Base-by-base conservation (phyloP, 1,140 invertebrate genomes). In the Drosophila kikkawai region DNA sequence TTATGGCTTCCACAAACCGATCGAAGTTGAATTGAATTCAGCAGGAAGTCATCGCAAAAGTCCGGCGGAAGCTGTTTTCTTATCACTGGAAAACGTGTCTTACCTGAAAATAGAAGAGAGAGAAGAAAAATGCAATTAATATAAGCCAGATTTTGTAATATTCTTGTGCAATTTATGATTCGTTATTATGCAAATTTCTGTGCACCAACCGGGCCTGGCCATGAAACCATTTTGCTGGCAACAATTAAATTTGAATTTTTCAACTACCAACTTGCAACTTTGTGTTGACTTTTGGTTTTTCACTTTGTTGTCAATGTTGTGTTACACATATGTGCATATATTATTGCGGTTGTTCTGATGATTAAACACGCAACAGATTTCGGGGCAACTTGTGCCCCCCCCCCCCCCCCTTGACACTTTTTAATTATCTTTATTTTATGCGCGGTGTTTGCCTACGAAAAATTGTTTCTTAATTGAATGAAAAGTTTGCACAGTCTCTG, bases 161-260 rank as follows among this genome's bases (percentile, higher is more conserved):
- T 53, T 61, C 41, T 39, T 11, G 26, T 68, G 79, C 67, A 80
- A 53, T 84, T 80, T 69, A 69, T 85, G 79, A 80, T 82, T 80
- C 64, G 81, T 76, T 69, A 66, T 81, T 85, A 84, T 82, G 83
- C 71, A 82, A 86, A 86, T 82, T 50, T 22, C 22, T 22, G 22
- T 56, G 65, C 70, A 83, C 65, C 64, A 60, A 78, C 53, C 48
- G 48, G 29, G 29, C 41, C 48, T 79, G 76, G 75, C 76, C 82
- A 85, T 85, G 82, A 85, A 85, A 85, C 78, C 61, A 85, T 64
- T 26, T 26, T 81, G 74, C 74, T 36, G 64, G 66, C 77, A 77
- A 58, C 60, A 84, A 73, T 83, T 79, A 83, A 73, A 73, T 85
- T 85, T 19, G 58, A 78, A 69, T 82, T 80, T 56, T 77, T 13